Base-by-base conservation (phyloP, 2,888 invertebrate species). In the Drosophila kanekoi region DNA sequence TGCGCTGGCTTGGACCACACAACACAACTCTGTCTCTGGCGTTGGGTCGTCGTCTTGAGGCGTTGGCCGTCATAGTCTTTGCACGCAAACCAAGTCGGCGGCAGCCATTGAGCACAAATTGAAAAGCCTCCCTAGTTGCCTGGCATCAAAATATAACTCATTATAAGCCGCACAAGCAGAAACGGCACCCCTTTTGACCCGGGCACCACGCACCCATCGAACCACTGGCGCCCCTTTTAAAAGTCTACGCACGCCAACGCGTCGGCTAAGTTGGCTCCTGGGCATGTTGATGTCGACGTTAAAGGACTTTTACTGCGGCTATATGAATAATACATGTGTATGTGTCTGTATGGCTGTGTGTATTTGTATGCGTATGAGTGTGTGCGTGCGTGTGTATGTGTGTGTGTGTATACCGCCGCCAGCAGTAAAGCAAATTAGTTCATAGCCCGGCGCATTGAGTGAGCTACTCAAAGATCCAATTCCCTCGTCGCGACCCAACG, bases 221-320 rank as follows among this genome's bases (percentile, higher is more conserved):
- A 57, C 62, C 68, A 59, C 43, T 47, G 57, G 48, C 52, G 60
- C 66, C 77, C 56, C 51, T 64, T 71, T 81, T 85, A 82, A 85
- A 88, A 82, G 83, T 82, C 86, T 85, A 88, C 83, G 81, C 81
- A 82, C 81, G 86, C 86, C 88, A 82, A 76, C 80, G 86, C 88
- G 70, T 70, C 59, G 79, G 45, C 70, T 57, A 81, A 81, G 79
- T 87, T 71, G 74, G 85, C 81, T 87, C 58, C 45, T 18, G 78
- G 85, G 65, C 84, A 83, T 60, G 64, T 65, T 70, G 79, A 64
- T 76, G 73, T 68, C 84, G 73, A 72, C 59, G 65, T 66, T 64
- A 57, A 53, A 72, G 81, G 68, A 86, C 80, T 88, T 83, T 87
- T 72, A 75, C 74, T 83, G 81, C 87, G 87, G 75, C 75, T 68